phyloP scores from a whole-genome alignment of 2,888 invertebrate genomes.

The Lapara coniferarum region DNA sequence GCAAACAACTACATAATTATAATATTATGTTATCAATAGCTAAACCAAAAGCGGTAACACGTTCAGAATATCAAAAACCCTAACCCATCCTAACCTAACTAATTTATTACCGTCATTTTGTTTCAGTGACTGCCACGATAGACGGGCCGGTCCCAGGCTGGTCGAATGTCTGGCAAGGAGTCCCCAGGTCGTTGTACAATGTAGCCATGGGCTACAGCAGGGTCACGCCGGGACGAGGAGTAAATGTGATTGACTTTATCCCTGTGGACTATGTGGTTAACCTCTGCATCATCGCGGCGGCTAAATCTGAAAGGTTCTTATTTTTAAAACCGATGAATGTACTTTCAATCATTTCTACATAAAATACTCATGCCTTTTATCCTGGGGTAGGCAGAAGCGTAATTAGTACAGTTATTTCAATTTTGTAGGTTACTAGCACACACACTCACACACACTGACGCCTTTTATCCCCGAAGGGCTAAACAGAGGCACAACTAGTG shows the following conservation, averaged over 20 bases:
- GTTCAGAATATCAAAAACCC: too few relatives aligned
- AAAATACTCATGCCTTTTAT: not conserved
- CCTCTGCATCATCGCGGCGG: conserved; percentile 9
- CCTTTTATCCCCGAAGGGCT: too few relatives aligned
- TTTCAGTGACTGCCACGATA: conserved; percentile 6
- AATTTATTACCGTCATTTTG: not conserved
- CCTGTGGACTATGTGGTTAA: conserved; percentile 22
- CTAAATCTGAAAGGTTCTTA: conserved; percentile 12
- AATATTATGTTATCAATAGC: too few relatives aligned
- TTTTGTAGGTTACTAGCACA: too few relatives aligned
- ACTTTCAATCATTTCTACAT: not conserved
- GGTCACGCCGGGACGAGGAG: not conserved
- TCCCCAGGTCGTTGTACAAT: not conserved
- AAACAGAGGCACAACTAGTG: too few relatives aligned
- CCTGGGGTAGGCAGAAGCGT: too few relatives aligned
- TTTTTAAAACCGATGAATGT: not conserved
- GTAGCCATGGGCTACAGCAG: not conserved
- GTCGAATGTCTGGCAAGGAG: conserved; percentile 8
- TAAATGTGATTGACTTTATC: conserved; percentile 4
- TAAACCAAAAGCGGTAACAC: too few relatives aligned
- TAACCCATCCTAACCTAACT: too few relatives aligned
- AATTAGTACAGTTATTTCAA: too few relatives aligned
- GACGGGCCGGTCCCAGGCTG: not conserved
- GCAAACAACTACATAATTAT: too few relatives aligned
- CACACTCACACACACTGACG: too few relatives aligned